Conservation (phyloP, 2,888 invertebrate species). For the Ormyrus nitidulus region DNA sequence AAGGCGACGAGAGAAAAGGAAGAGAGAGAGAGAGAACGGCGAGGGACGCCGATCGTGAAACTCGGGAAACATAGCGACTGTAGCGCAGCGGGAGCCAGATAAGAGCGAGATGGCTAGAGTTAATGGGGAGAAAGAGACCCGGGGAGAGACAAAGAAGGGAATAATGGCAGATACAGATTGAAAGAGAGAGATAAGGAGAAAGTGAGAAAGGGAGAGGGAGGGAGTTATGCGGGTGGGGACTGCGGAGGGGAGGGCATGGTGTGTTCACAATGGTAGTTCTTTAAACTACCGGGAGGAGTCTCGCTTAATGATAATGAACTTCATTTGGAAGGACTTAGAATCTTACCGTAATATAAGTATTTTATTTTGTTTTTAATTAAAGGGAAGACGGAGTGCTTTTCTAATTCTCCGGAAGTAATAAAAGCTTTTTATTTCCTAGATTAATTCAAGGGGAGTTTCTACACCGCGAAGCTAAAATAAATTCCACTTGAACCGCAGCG, state of each 20-base stretch:
- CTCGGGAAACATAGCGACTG: not conserved
- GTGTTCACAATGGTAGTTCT: slow-evolving; percentile 5
- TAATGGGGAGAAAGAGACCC: slow-evolving; percentile 39
- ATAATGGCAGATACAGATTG: slow-evolving; percentile 20
- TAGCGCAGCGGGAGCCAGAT: not conserved
- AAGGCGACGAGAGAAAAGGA: not conserved
- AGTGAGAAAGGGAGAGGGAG: not conserved
- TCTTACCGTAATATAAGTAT: too few species aligned
- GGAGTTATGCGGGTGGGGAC: not conserved
- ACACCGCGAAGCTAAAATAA: too few species aligned
- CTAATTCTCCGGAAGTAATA: too few species aligned
- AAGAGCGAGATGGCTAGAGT: slow-evolving; percentile 24
- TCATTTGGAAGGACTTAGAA: too few species aligned
- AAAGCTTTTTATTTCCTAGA: too few species aligned
- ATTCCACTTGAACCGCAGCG: too few species aligned
- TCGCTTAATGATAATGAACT: not conserved
- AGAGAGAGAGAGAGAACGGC: not conserved
- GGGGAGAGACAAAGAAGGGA: slow-evolving; percentile 7
- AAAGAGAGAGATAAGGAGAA: slow-evolving; percentile 6
- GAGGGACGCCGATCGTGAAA: not conserved
- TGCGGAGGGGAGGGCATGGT: not conserved
- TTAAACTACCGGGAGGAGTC: not conserved
- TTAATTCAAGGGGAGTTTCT: too few species aligned
- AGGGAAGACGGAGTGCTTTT: too few species aligned
- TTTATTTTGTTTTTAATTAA: too few species aligned